Evolutionary conservation across 2,797 vertebrate genomes (phyloP).

Genomic region (Bradypodion ventrale): DNA sequence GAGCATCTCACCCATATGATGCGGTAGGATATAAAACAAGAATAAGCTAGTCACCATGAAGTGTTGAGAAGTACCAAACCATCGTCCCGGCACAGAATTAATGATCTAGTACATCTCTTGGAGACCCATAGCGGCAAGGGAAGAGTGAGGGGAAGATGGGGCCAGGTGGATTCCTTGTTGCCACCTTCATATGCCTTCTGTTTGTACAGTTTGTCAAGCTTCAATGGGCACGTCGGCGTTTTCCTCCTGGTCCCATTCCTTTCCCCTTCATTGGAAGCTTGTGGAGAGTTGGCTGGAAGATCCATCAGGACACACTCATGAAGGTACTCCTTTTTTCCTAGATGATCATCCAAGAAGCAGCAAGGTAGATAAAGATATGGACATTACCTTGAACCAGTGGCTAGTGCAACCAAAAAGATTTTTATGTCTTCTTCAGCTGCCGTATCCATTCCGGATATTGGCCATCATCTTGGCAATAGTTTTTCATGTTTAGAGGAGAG

Average conservation of each 20-base stretch:
- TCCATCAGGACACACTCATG: conserved; percentile 61
- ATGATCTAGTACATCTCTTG: background rate
- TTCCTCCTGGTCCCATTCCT: conserved; percentile 68
- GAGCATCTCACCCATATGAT: background rate
- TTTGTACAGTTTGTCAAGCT: conserved; percentile 54
- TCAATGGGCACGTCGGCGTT: conserved; percentile 43
- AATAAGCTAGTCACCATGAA: background rate
- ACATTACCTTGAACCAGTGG: background rate
- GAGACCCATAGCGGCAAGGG: background rate
- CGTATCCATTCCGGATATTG: too few species aligned
- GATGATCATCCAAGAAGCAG: background rate
- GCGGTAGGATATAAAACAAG: background rate
- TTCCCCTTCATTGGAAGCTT: conserved; percentile 70
- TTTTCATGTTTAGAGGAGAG: background rate
- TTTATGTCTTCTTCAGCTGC: too few species aligned
- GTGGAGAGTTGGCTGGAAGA: conserved; percentile 70
- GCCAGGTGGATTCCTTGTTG: conserved; percentile 25
- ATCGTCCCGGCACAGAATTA: background rate
- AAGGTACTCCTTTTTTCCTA: conserved; percentile 56
- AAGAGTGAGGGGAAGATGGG: conserved; percentile 35
- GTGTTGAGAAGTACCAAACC: background rate
- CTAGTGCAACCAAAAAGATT: too few species aligned
- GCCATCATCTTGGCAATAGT: too few species aligned
- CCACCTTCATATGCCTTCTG: conserved; percentile 44
- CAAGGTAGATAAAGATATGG: background rate